A percentile compares a stretch with the other conserved stretches of the same genome.
phyloP scores from a whole-genome alignment of 2,888 invertebrate genomes.

The Drosophila putrida region DNA sequence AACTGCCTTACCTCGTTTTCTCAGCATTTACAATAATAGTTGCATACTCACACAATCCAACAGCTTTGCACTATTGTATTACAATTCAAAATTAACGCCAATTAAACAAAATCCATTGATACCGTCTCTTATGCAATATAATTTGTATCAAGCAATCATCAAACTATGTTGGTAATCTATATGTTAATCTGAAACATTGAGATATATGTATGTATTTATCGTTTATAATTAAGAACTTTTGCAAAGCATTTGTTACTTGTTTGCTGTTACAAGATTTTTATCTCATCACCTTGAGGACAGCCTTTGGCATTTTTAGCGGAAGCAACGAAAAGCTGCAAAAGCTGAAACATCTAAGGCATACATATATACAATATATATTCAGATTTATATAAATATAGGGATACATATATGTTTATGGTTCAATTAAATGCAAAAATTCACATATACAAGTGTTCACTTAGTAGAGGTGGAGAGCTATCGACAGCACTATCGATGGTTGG shows the following conservation, averaged over 20 bases:
- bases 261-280: conserved; percentile 51
- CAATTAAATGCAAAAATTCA: conserved; percentile 44
- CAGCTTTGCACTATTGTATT: conserved; percentile 48
- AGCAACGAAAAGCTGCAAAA: conserved; percentile 43
- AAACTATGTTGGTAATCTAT: background rate
- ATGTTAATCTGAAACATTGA: background rate
- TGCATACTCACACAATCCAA: conserved; percentile 19
- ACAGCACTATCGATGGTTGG: too few relatives aligned
- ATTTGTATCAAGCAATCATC: conserved; percentile 34
- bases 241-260: conserved; percentile 31
- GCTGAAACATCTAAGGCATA: conserved; percentile 42
- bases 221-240: conserved; percentile 32
- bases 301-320: conserved; percentile 43
- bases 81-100: conserved; percentile 27
- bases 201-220: conserved; percentile 1
- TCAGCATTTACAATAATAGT: conserved; percentile 36
- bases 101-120: conserved; percentile 32
- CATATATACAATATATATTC: conserved; percentile 5
- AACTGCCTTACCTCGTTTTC: conserved; percentile 14
- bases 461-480: too few relatives aligned
- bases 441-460: conserved; percentile 35
- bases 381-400: conserved; percentile 17
- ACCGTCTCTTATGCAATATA: conserved; percentile 54
- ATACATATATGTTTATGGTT: conserved; percentile 46
- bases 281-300: conserved; percentile 55